Base-by-base conservation (phyloP, 2,888 invertebrate genomes). In the Caenorhabditis drosophilae region DNA sequence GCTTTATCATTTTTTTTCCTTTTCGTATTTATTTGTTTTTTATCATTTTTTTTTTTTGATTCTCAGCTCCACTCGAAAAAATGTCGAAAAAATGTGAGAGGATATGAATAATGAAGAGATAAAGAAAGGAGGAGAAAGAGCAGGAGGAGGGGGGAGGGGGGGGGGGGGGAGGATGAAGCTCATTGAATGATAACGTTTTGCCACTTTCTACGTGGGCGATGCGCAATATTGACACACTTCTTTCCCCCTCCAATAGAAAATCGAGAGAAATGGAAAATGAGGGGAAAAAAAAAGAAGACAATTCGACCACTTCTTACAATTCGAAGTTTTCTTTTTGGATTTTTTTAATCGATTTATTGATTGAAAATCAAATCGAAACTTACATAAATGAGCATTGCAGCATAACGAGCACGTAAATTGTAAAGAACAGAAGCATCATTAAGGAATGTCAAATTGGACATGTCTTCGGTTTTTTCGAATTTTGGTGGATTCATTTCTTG, bases 341-440 rank as follows among this genome's bases (percentile, higher is more conserved):
- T n/a, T n/a, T n/a, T n/a, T n/a, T n/a, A n/a, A n/a, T n/a, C n/a
- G n/a, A n/a, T n/a, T n/a, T n/a, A n/a, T n/a, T n/a, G n/a, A n/a
- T n/a, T n/a, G n/a, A n/a, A n/a, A n/a, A n/a, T n/a, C n/a, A n/a
- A n/a, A n/a, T n/a, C n/a, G 7, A 34, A 38, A 78, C 78, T 66
- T 47, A 81, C 79, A 60, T 81, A 81, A 67, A 81, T 96, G 84
- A 96, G 91, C 88, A 93, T 91, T 89, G 90, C 89, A 89, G 92
- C 92, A 89, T 95, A 95, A 90, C 95, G 91, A 88, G 93, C 91
- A 89, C 93, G 93, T 89, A 95, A 90, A 88, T 95, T 95, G 89
- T 93, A 91, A 87, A 96, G 90, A 86, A 95, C 95, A 85, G 94
- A 93, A 88, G 95, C 95, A 88, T 95, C 95, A 89, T 96, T 96